Percentiles rank a stretch among this genome's conserved stretches.
phyloP scores from a whole-genome alignment of 2,888 invertebrate genomes.

The Odontocerum albicorne region DNA sequence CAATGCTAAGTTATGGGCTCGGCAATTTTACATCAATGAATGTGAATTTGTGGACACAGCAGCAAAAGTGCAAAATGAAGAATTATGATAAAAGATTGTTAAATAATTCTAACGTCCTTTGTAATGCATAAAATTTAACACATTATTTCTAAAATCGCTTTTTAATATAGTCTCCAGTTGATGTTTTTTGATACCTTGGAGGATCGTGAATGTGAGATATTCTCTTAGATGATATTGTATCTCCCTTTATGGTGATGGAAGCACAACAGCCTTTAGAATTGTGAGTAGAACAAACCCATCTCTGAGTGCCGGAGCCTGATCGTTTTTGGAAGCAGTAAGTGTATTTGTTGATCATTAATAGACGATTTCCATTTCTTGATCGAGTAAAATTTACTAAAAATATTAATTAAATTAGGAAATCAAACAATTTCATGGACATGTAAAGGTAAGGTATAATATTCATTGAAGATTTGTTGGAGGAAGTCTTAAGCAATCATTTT shows the following conservation, averaged over 20 bases:
- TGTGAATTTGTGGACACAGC: too few relatives aligned
- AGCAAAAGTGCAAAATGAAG: too few relatives aligned
- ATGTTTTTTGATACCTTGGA: neutral
- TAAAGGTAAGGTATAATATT: too few relatives aligned
- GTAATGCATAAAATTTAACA: neutral
- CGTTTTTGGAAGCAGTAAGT: neutral
- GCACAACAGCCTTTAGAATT: neutral
- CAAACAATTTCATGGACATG: too few relatives aligned
- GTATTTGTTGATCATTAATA: neutral
- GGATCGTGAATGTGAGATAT: neutral
- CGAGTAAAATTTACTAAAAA: neutral
- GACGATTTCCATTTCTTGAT: neutral
- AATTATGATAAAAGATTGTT: neutral
- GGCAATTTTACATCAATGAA: too few relatives aligned
- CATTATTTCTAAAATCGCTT: neutral
- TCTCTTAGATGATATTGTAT: neutral
- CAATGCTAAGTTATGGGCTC: too few relatives aligned
- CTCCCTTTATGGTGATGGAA: slow-evolving; percentile 11
- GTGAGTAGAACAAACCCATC: neutral
- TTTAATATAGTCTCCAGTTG: neutral
- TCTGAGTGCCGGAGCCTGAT: neutral
- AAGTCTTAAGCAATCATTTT: too few relatives aligned
- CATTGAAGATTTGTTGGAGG: too few relatives aligned
- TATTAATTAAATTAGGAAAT: too few relatives aligned
- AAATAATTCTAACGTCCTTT: neutral